These are phyloP conservation scores for Beroe forskalii DNA, from an alignment of 37 sponge, comb jelly and placozoan genomes.

Conservation along the genomic window DNA sequence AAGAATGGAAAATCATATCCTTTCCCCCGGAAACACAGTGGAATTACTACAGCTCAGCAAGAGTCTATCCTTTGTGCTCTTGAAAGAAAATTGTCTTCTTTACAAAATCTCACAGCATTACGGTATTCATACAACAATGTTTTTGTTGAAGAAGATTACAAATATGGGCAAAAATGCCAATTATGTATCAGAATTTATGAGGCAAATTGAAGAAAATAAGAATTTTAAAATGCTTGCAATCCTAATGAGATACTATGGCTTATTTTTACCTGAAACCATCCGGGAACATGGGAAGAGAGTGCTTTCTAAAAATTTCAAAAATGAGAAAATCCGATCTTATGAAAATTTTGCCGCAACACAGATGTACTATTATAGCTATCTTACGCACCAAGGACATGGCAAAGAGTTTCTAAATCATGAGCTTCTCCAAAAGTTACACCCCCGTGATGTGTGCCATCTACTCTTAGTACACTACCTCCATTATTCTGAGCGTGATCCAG, in stretches of 20 bases:
- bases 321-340: neutral
- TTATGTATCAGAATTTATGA: neutral
- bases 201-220: conserved; percentile 19
- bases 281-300: neutral
- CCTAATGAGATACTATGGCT: neutral
- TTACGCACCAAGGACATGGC: neutral
- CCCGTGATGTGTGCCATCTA: neutral
- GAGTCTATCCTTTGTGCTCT: neutral
- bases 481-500: neutral
- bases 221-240: neutral
- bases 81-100: neutral
- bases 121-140: neutral
- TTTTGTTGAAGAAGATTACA: neutral
- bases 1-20: neutral
- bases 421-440: neutral
- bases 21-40: neutral
- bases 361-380: neutral
- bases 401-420: neutral
- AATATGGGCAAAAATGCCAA: neutral
- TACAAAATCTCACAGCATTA: neutral
- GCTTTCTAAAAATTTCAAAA: neutral
- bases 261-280: neutral
- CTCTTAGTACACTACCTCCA: neutral
- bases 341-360: neutral
- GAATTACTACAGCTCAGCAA: neutral